phyloP scores from a whole-genome alignment of 2,113 vertebrate species.

The Hydrochoerus hydrochaeris region DNA sequence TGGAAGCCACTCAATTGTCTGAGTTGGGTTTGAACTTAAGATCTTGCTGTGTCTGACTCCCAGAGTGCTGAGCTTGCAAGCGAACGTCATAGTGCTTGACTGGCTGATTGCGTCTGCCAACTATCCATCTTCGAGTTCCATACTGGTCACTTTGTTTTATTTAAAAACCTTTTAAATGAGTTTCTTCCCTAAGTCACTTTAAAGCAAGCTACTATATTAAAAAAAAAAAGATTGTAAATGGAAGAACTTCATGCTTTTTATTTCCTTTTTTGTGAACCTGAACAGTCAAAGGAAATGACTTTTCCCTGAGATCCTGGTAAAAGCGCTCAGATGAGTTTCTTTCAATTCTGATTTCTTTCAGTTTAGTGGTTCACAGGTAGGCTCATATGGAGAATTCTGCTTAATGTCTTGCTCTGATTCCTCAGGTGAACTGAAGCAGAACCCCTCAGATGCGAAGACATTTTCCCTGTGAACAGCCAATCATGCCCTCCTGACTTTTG shows the following conservation, averaged over 20 bases:
- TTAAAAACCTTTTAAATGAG: constrained; percentile 39
- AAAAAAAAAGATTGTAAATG: background rate
- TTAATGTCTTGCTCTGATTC: constrained; percentile 68
- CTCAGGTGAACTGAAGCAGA: constrained; percentile 63
- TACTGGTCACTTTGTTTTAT: background rate
- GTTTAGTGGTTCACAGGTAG: background rate
- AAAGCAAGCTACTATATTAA: constrained; percentile 12
- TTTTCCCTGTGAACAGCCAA: constrained; percentile 63
- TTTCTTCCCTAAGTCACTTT: background rate
- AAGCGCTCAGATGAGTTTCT: constrained; percentile 56
- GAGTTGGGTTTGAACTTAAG: background rate
- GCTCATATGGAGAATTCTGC: constrained; percentile 31
- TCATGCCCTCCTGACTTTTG: background rate
- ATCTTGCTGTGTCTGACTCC: background rate
- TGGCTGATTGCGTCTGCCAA: background rate
- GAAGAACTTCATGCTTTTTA: background rate
- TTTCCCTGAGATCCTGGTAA: constrained; percentile 30
- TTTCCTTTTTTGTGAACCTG: background rate
- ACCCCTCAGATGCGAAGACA: constrained; percentile 29
- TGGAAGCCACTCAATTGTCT: background rate
- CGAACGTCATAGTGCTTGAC: too few relatives aligned
- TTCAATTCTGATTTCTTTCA: constrained; percentile 47
- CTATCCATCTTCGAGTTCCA: background rate
- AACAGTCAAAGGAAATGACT: background rate
- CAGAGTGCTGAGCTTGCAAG: too few relatives aligned